Conservation (phyloP, 2,888 invertebrate species). For the Phrixothrix hirtus region DNA sequence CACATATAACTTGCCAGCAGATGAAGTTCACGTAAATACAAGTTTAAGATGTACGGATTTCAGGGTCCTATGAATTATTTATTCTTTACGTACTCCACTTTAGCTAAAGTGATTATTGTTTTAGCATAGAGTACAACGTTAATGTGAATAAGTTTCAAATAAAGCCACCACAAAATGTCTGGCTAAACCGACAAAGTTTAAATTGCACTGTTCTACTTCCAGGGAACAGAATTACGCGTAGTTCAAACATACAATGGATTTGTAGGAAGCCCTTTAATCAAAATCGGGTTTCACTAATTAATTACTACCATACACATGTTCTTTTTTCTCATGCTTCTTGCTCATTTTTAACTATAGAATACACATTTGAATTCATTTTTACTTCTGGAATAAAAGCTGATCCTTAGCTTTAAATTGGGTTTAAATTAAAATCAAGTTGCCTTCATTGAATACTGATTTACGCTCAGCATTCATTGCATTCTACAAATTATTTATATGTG, state of each 20-base stretch:
- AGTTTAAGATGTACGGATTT: constrained; percentile 10
- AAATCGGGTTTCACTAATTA: constrained; percentile 8
- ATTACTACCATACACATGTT: neutral
- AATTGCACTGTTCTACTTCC: constrained; percentile 5
- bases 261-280: constrained; percentile 6
- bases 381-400: too few species aligned
- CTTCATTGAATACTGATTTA: too few species aligned
- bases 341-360: neutral
- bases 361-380: too few species aligned
- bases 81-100: constrained; percentile 11
- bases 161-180: constrained; percentile 12
- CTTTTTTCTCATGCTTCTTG: too few species aligned
- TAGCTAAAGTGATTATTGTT: constrained; percentile 14
- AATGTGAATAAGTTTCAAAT: constrained; percentile 13
- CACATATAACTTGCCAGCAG: constrained; percentile 7
- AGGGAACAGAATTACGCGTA: constrained; percentile 5
- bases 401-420: too few species aligned
- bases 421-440: too few species aligned
- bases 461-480: too few species aligned
- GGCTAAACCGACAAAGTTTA: constrained; percentile 9
- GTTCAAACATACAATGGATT: constrained; percentile 6
- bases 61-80: constrained; percentile 15
- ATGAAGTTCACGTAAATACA: constrained; percentile 14
- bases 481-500: too few species aligned
- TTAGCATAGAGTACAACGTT: constrained; percentile 2